Evolutionary conservation across 2,797 vertebrate genomes (phyloP).

Genomic region (Hydrolagus colliei): DNA sequence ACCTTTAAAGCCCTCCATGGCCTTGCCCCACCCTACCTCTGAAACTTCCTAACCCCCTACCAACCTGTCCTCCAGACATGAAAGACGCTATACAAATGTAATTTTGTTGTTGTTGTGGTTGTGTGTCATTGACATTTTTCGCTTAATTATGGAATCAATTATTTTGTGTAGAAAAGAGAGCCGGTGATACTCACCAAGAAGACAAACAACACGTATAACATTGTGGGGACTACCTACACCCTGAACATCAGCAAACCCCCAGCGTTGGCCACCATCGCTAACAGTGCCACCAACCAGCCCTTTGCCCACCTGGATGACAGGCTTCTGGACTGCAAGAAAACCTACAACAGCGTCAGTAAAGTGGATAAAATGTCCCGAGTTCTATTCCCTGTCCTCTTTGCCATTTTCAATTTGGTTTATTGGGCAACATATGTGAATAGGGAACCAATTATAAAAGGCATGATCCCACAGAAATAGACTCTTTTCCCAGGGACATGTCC

Average conservation of each 20-base stretch:
- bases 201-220: conserved; percentile 94
- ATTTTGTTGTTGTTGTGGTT: too few relatives aligned
- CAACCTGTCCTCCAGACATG: too few relatives aligned
- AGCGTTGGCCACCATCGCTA: conserved; percentile 81
- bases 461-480: conserved; percentile 79
- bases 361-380: conserved; percentile 99
- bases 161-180: conserved; percentile 78
- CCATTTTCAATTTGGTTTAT: conserved; percentile 96
- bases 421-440: conserved; percentile 98
- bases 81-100: too few relatives aligned
- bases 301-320: conserved; percentile 75
- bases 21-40: too few relatives aligned
- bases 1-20: too few relatives aligned
- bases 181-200: conserved; percentile 84
- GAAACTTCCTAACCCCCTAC: too few relatives aligned
- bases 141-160: conserved; percentile 22
- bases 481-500: background rate
- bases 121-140: too few relatives aligned
- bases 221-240: conserved; percentile 89
- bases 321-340: conserved; percentile 77
- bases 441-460: conserved; percentile 83
- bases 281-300: conserved; percentile 64
- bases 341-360: conserved; percentile 98
- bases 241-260: conserved; percentile 89
- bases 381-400: conserved; percentile 93